Evolutionary conservation across 2,113 vertebrate species (phyloP).

Genomic region (Pithys albifrons): DNA sequence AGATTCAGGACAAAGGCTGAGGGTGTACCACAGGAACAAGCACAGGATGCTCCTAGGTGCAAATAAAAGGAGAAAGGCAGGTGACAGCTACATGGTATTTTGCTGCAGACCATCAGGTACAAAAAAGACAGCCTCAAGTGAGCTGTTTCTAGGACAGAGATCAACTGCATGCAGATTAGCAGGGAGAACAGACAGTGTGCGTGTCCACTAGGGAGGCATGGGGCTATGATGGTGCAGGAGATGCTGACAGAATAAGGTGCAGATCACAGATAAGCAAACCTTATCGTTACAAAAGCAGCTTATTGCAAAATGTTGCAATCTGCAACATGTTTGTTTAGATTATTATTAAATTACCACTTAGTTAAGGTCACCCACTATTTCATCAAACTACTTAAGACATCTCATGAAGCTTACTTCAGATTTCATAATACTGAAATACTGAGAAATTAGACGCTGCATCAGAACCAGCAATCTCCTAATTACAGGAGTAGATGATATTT

Average conservation of each 20-base stretch:
- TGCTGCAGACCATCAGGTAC: background rate
- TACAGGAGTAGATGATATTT: conserved; percentile 40
- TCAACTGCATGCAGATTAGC: background rate
- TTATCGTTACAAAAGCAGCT: background rate
- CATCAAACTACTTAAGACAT: background rate
- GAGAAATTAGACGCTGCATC: conserved; percentile 17
- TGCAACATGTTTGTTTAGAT: background rate
- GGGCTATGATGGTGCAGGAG: background rate
- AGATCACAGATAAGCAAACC: background rate
- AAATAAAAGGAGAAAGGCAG: background rate
- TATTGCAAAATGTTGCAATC: background rate
- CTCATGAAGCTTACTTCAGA: conserved; percentile 19
- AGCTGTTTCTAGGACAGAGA: background rate
- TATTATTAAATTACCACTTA: conserved; percentile 19
- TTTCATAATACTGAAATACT: background rate
- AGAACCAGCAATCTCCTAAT: conserved; percentile 51
- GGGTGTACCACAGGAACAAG: background rate
- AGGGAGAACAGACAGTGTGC: background rate
- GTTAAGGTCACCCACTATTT: background rate
- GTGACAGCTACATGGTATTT: background rate
- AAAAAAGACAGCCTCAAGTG: background rate
- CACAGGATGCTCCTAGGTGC: background rate
- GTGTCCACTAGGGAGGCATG: background rate
- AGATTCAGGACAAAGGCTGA: background rate
- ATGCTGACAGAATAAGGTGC: background rate